Percentiles rank a stretch among this genome's conserved stretches.
phyloP scores from a whole-genome alignment of 1,140 invertebrate species.

The Pogonognathellus flavescens region DNA sequence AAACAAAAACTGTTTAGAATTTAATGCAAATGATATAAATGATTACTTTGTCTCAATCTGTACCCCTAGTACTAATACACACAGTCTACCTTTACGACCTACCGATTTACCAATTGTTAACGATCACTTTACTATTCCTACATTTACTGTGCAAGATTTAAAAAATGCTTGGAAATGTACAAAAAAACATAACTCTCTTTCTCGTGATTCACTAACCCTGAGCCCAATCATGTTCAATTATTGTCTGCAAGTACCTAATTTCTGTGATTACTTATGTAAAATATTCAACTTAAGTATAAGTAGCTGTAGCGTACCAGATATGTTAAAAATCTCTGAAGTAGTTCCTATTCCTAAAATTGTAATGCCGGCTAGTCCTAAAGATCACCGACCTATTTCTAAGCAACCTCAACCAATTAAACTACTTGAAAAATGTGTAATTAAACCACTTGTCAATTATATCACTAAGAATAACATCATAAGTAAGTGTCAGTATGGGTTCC shows the following conservation, averaged over 20 bases:
- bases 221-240: not conserved
- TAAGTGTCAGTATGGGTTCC: slow-evolving; percentile 50
- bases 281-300: not conserved
- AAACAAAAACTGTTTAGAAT: not conserved
- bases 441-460: not conserved
- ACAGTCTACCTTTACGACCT: not conserved
- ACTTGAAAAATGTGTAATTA: not conserved
- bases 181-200: not conserved
- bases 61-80: not conserved
- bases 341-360: not conserved
- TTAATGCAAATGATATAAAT: not conserved
- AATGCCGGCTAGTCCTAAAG: not conserved
- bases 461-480: slow-evolving; percentile 8
- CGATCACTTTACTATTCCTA: not conserved
- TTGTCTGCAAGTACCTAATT: not conserved
- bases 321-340: not conserved
- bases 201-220: not conserved
- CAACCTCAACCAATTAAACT: not conserved
- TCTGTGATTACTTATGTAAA: not conserved
- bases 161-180: not conserved
- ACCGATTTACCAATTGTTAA: not conserved
- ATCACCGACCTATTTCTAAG: not conserved
- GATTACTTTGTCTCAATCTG: not conserved
- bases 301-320: not conserved
- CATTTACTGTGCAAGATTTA: not conserved